Evolutionary conservation across 2,113 vertebrate species (phyloP).

Genomic region (Cygnus atratus): DNA sequence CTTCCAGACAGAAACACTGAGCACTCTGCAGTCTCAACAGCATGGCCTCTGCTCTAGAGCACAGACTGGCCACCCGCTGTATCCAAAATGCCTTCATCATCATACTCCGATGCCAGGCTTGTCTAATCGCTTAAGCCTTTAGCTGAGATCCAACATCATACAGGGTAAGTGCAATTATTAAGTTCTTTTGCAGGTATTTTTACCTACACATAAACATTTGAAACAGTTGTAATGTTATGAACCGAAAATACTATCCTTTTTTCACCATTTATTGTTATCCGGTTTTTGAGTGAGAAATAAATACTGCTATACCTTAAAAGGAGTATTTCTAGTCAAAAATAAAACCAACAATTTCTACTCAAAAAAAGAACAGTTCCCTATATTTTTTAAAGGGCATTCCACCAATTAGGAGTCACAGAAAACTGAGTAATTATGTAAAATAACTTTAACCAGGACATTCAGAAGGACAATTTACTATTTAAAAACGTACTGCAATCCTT

Average conservation of each 20-base stretch:
- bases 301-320: not conserved
- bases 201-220: not conserved
- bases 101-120: not conserved
- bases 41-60: not conserved
- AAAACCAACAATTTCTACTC: not conserved
- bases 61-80: not conserved
- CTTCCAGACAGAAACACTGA: not conserved
- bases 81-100: not conserved
- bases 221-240: not conserved
- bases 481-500: not conserved
- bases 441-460: not conserved
- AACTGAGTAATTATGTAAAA: not conserved
- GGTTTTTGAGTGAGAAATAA: not conserved
- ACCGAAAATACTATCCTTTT: not conserved
- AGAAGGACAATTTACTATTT: not conserved
- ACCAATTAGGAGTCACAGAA: not conserved
- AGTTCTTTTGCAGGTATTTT: not conserved
- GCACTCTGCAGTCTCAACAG: not conserved
- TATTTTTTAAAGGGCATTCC: not conserved
- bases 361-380: not conserved
- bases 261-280: not conserved
- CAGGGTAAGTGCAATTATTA: not conserved
- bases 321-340: not conserved
- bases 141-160: not conserved
- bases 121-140: not conserved